Evolutionary conservation across 2,113 vertebrate genomes (phyloP).

Genomic region (Lampris incognitus): DNA sequence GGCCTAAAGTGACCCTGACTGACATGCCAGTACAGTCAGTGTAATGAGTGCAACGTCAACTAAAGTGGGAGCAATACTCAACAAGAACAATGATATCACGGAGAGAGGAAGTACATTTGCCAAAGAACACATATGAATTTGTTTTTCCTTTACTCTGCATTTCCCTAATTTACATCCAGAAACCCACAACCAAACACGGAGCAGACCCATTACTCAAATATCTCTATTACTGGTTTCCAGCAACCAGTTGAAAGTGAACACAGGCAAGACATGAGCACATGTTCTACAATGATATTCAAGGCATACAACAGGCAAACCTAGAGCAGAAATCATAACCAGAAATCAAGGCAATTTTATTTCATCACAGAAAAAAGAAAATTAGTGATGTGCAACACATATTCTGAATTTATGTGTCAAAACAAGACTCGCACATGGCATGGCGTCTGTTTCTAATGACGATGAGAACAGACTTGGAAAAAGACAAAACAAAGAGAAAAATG

Average conservation of each 20-base stretch:
- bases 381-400: constrained; percentile 17
- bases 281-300: not conserved
- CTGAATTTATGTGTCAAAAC: constrained; percentile 12
- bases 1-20: constrained; percentile 8
- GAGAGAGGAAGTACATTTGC: not conserved
- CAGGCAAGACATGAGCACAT: not conserved
- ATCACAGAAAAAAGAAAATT: not conserved
- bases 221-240: constrained; percentile 6
- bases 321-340: not conserved
- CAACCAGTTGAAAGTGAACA: not conserved
- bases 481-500: constrained; percentile 16
- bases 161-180: constrained; percentile 7
- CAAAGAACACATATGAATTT: not conserved
- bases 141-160: not conserved
- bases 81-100: not conserved
- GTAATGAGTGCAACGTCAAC: constrained; percentile 1
- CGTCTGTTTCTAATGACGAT: constrained; percentile 25
- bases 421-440: constrained; percentile 27
- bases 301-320: constrained; percentile 9
- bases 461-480: constrained; percentile 41
- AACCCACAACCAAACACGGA: not conserved
- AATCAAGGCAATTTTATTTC: not conserved
- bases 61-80: not conserved
- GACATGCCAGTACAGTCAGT: not conserved
- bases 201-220: constrained; percentile 7